Evolutionary conservation across 1,140 invertebrate genomes (phyloP), one percentile per base, ranked within the genome.

Genomic region (Zaprionus camerounensis): DNA sequence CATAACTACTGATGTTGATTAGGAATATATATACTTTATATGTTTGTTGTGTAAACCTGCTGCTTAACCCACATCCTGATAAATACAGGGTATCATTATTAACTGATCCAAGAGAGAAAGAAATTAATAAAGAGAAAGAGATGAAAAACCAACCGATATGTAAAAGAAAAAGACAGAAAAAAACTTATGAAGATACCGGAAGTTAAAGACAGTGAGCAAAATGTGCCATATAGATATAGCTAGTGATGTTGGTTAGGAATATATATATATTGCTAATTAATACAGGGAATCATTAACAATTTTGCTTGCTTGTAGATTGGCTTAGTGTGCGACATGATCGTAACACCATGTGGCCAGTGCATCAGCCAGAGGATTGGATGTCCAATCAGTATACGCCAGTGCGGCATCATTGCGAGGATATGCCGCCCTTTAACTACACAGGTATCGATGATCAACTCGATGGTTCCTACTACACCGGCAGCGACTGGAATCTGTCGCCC

Each of bases 341-440:
- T 26, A 95, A 97, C 71, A 97, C 98, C 62, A 94, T 95, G 34
- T 98, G 97, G 96, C 97, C 97, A 0, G 94, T 98, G 9, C 94
- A 96, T 68, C 94, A 96, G 58, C 94, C 95, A 56, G 96, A 96
- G 77, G 93, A 95, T 46, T 94, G 94, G 84, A 91, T 94, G 9
- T 88, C 93, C 2, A 90, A 67, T 51, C 93, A 93, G 71, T 91
- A 86, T 7, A 93, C 93, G 36, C 92, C 93, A 0, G 80, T 93
- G 6, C 93, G 92, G 0, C 91, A 93, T 75, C 88, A 90, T 20
- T 92, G 78, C 24, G 91, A 93, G 51, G 82, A 91, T 44, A 78
- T 91, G 67, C 85, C 91, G 7, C 65, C 88, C 0, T 92, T 92
- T 44, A 93, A 93, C 59, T 71, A 92, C 59, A 79, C 72, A 0